These are phyloP conservation scores for Anomalospiza imberbis DNA, from an alignment of 2,797 vertebrate species.

Conservation along the genomic window DNA sequence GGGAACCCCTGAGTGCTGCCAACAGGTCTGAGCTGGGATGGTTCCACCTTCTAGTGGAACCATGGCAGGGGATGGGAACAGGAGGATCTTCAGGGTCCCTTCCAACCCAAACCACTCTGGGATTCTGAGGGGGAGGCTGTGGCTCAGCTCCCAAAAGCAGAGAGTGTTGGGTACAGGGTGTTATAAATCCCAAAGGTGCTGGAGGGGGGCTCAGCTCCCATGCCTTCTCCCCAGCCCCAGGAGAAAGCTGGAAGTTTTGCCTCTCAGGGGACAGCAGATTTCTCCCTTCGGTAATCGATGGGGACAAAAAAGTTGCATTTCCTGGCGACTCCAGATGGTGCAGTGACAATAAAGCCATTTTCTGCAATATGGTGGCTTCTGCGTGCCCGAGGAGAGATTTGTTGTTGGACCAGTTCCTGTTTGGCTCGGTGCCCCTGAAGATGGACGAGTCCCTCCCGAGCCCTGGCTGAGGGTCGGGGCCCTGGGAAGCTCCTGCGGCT, in stretches of 20 bases:
- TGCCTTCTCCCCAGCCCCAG: fast-evolving
- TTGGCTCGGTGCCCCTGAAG: background rate
- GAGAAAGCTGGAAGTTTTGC: background rate
- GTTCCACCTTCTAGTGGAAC: background rate
- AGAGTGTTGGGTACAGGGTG: fast-evolving
- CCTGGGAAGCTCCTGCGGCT: background rate
- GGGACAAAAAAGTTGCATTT: background rate
- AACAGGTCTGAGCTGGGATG: background rate
- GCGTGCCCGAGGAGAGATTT: background rate
- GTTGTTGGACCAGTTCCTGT: background rate
- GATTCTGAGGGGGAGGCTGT: background rate
- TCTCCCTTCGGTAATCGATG: background rate
- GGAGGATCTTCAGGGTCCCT: background rate
- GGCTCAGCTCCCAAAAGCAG: background rate
- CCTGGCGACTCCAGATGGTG: background rate
- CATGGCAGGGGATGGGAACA: background rate
- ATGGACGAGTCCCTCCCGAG: background rate
- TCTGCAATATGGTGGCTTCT: slow-evolving; percentile 26
- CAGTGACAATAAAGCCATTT: background rate
- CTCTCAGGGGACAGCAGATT: background rate
- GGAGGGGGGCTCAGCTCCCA: background rate
- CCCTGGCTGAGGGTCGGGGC: background rate
- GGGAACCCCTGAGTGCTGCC: background rate
- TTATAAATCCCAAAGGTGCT: background rate
- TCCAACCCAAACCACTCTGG: background rate